These are phyloP conservation scores for Urocolius indicus DNA, from an alignment of 2,113 vertebrate species.

Conservation along the genomic window DNA sequence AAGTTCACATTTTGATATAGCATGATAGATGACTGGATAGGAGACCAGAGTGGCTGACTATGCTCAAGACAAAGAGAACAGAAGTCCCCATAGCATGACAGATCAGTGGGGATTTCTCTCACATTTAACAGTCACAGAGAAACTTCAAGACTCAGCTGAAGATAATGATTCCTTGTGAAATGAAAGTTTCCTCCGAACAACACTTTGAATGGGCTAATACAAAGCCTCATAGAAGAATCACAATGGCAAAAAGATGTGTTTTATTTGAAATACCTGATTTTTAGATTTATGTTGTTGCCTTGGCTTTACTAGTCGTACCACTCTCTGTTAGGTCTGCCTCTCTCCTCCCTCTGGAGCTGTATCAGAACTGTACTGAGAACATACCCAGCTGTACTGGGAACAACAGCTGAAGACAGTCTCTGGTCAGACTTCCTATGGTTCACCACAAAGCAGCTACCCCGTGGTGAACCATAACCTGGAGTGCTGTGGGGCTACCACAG, in stretches of 20 bases:
- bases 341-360: not conserved
- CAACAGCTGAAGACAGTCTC: not conserved
- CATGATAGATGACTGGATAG: not conserved
- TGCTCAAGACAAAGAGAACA: not conserved
- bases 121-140: not conserved
- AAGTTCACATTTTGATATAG: not conserved
- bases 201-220: not conserved
- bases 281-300: not conserved
- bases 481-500: not conserved
- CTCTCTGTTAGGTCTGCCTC: not conserved
- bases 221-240: not conserved
- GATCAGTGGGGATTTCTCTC: not conserved
- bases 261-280: not conserved
- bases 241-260: not conserved
- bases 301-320: not conserved
- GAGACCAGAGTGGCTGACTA: not conserved
- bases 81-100: not conserved
- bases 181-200: not conserved
- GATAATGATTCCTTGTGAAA: not conserved
- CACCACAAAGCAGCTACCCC: slow-evolving; percentile 28
- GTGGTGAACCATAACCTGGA: not conserved
- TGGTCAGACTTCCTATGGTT: slow-evolving; percentile 25
- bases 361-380: not conserved
- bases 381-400: not conserved
- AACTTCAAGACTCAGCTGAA: not conserved